Evolutionary conservation across 2,888 invertebrate genomes (phyloP).

Genomic region (Folsomia manolachei): DNA sequence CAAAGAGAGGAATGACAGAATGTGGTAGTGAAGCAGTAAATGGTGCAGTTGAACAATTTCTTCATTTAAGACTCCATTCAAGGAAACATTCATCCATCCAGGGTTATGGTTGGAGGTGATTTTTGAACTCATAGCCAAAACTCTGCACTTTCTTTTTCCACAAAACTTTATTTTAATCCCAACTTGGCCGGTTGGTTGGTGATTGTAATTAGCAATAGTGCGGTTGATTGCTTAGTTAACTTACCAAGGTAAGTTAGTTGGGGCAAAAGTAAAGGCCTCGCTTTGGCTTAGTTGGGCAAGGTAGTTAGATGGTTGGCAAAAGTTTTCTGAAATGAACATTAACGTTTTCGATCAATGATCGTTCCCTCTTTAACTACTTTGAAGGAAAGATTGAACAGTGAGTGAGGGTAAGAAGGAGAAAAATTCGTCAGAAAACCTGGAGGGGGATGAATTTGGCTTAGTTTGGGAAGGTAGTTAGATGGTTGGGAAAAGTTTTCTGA

Average conservation of each 20-base stretch:
- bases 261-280: not conserved
- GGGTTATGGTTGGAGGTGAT: not conserved
- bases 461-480: not conserved
- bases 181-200: too few species aligned
- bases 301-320: not conserved
- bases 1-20: not conserved
- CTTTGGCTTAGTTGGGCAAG: too few species aligned
- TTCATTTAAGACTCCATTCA: not conserved
- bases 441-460: too few species aligned
- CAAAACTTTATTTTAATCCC: not conserved
- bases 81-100: not conserved
- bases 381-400: not conserved
- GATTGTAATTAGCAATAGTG: not conserved
- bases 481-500: conserved; percentile 5
- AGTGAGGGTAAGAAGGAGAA: not conserved
- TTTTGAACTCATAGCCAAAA: not conserved
- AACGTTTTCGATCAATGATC: conserved; percentile 8
- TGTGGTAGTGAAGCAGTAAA: not conserved
- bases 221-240: not conserved
- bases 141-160: not conserved
- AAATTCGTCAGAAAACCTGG: conserved; percentile 1
- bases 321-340: conserved; percentile 11
- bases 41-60: not conserved
- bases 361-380: not conserved
- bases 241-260: not conserved